Evolutionary conservation across 1,140 invertebrate genomes (phyloP), one percentile per base, ranked within the genome.

Genomic region (Pseudachorutes palmiensis): DNA sequence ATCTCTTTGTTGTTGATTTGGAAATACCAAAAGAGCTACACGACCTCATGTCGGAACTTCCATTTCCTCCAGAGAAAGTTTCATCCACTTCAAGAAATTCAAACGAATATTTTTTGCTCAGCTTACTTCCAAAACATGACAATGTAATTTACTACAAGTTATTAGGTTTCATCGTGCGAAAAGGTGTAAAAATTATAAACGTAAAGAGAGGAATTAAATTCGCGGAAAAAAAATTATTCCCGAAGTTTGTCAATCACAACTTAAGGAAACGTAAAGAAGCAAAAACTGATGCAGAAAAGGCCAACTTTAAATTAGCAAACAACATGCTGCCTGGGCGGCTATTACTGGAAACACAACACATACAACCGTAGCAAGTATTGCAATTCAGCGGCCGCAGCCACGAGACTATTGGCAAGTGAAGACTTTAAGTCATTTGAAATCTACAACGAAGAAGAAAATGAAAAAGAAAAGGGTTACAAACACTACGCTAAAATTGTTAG

Each of bases 281-380:
- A 12, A 55, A 55, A 55, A 55, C 12, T 55, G 51, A 55, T 5
- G 51, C 51, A 14, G 12, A 55, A 55, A 55, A 55, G 51, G 51
- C 51, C 9, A 55, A 55, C 24, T 14, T 55, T 9, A 55, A 55
- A 24, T 24, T 55, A 24, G 51, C 51, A 24, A 19, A 19, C 5
- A 55, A 55, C 24, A 19, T 26, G 51, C 51, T 55, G 9, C 9
- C 51, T 55, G 51, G 51, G 14, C 9, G 51, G 24, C 24, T 55
- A 5, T 22, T 55, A 5, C 24, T 55, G 51, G 51, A 55, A 55
- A 14, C 51, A 26, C 12, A 55, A 55, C 12, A 55, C 9, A 55
- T 14, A 12, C 36, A 45, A 12, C 19, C 36, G 36, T 12, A 45
- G 36, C 36, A 45, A 26, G 24, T 55, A 5, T 22, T 55, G 51